Evolutionary conservation across 2,113 vertebrate species (phyloP), one percentile per base, ranked within the genome.

Genomic region (Phocoena sinus): DNA sequence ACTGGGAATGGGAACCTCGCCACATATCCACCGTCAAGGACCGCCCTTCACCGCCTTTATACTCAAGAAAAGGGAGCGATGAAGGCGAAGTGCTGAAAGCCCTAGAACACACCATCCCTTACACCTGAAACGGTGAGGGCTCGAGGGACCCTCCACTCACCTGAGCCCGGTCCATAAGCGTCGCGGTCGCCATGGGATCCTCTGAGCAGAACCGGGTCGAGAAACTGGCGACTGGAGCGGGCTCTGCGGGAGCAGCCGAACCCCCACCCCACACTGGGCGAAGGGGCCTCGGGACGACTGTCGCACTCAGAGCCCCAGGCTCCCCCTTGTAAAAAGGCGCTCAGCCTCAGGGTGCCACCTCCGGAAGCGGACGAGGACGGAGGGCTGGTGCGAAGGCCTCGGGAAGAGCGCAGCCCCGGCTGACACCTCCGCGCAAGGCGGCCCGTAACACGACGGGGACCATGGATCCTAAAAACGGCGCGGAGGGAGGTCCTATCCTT

Each of bases 401-500:
- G 17, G 33, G 1, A 33, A 8, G 56, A 4, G 58, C 12, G 28
- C 68, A 11, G 70, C 12, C 1, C 47, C 21, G 6, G 38, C 3
- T 18, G 38, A 7, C 91, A 3, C 23, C 28, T 31, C 41, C 36
- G 60, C 62, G 56, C 56, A 60, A 14, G 26, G 67, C 4, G 47
- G 6, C 65, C 68, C 2, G 31, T 5, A 26, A 33, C 88, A 7
- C 31, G 12, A 13, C n/a, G 21, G 25, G 15, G 14, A 8, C 33
- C 63, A 3, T 1, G 77, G 58, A 1, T 5, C 11, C 20, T 5
- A 8, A 26, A 44, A 20, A 5, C 15, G 15, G 10, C 3, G 31
- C 8, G 13, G 10, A 11, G 36, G 3, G 28, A 11, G 15, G 10
- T 3, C 41, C 17, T 14, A 1, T 0, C 20, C 33, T 6, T 13